phyloP scores from a whole-genome alignment of 1,140 invertebrate species.

The Sarcophaga peregrina region DNA sequence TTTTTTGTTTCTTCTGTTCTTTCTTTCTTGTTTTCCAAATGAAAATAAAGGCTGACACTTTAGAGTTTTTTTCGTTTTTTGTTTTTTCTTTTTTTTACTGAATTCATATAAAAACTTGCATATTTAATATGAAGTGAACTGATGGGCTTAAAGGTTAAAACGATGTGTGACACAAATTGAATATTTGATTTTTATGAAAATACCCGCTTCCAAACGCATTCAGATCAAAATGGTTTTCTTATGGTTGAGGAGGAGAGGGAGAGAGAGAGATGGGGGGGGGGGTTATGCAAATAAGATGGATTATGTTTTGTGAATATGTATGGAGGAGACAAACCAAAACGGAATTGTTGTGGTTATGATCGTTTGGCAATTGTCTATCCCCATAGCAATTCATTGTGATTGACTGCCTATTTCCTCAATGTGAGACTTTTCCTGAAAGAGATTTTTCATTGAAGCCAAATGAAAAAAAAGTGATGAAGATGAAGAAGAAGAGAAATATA shows the following conservation, averaged over 20 bases:
- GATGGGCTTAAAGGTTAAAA: constrained; percentile 42
- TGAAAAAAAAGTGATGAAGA: not conserved
- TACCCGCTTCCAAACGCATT: not conserved
- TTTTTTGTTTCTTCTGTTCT: not conserved
- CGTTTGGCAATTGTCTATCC: not conserved
- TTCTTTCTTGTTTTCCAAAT: constrained; percentile 12
- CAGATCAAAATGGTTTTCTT: not conserved
- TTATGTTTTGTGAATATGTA: not conserved
- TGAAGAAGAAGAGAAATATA: no score
- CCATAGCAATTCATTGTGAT: not conserved
- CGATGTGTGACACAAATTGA: constrained; percentile 41
- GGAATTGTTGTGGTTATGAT: not conserved
- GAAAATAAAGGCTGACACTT: constrained; percentile 15
- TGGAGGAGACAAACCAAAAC: constrained; percentile 2
- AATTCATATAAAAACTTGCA: not conserved
- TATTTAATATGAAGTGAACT: constrained; percentile 36
- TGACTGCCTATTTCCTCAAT: not conserved
- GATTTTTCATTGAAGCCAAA: not conserved
- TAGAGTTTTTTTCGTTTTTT: no score
- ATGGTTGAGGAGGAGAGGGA: not conserved
- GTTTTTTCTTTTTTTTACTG: no score
- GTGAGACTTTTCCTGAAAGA: not conserved
- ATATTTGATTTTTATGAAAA: constrained; percentile 40
- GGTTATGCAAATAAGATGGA: not conserved
- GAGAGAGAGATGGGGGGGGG: not conserved